These are phyloP conservation scores for Bolinopsis microptera DNA, from an alignment of 37 sponge, comb jelly and placozoan species.

Conservation along the genomic window DNA sequence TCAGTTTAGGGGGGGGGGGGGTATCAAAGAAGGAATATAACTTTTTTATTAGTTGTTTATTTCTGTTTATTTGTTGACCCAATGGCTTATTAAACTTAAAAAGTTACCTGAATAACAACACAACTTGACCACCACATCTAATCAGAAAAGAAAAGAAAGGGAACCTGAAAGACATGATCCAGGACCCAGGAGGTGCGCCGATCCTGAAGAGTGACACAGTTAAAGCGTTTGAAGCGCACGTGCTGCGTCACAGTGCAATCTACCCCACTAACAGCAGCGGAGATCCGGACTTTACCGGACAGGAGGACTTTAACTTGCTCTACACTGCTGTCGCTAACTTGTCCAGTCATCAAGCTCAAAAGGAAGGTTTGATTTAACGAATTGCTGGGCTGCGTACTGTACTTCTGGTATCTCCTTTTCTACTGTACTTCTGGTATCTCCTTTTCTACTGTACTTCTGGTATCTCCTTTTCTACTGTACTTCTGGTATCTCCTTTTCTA, in stretches of 20 bases:
- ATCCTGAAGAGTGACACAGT: conserved; percentile 61
- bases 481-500: too few species aligned
- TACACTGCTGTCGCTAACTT: conserved; percentile 72
- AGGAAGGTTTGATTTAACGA: conserved; percentile 71
- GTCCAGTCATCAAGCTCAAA: conserved; percentile 71
- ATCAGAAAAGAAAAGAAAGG: conserved; percentile 52
- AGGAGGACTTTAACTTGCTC: conserved; percentile 80
- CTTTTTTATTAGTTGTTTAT: too few species aligned
- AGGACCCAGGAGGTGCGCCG: conserved; percentile 40
- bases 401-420: too few species aligned
- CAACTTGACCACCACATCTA: too few species aligned
- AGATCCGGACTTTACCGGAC: conserved; percentile 77
- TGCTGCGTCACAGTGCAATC: conserved; percentile 12
- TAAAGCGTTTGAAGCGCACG: conserved; percentile 49
- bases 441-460: too few species aligned
- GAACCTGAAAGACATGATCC: conserved; percentile 53
- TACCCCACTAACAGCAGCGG: conserved; percentile 45
- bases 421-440: too few species aligned
- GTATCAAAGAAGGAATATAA: too few species aligned
- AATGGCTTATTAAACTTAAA: too few species aligned
- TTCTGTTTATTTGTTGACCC: too few species aligned
- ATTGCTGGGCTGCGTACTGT: neutral
- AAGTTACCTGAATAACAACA: too few species aligned
- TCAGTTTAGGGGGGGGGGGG: too few species aligned
- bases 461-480: too few species aligned